Evolutionary conservation across 2,888 invertebrate genomes (phyloP), one percentile per base, ranked within the genome.

Genomic region (Caenorhabditis sulstoni): DNA sequence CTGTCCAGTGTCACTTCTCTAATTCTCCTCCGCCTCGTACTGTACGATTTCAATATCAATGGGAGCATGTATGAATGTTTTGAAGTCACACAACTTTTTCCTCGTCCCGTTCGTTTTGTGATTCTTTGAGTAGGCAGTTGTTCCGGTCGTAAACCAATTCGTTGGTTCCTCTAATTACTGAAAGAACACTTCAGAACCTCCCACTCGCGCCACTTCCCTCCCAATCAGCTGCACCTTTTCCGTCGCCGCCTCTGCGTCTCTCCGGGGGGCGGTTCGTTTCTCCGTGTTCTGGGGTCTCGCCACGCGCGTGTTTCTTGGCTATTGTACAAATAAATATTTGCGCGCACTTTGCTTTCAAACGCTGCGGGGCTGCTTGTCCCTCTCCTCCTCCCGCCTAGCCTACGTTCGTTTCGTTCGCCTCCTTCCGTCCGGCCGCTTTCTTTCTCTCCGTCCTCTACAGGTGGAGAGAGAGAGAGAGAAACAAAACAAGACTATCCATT

Each of bases 271-370:
- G 52, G 68, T 59, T 68, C 52, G n/a, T n/a, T n/a, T 37, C 49
- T 41, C 41, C 45, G 41, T 58, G 58, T 67, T 67, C 49, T 50
- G 55, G 29, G 55, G 61, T 70, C 75, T 75, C 66, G 52, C 62
- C 75, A 68, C 67, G 57, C 75, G 57, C 61, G 55, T 61, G 53
- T 61, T 59, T 61, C 61, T 66, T 66, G 66, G 62, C 66, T 68
- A 68, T 66, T 58, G 57, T 66, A 65, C 65, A 65, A 74, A 65
- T 74, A 74, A 66, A 74, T 74, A 74, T 66, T 66, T 74, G 74
- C 65, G 64, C 45, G 61, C 64, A 68, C 59, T 68, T 45, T 68
- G 68, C 68, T 61, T 68, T 61, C 59, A 68, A 68, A 68, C 68
- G 68, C 67, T 41, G 58, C 44, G 14, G 22, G 49, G 49, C 49